Percentiles rank a stretch among this genome's conserved stretches.
Evolutionary conservation across 2,113 vertebrate species (phyloP).

Genomic region (Labrus mixtus): DNA sequence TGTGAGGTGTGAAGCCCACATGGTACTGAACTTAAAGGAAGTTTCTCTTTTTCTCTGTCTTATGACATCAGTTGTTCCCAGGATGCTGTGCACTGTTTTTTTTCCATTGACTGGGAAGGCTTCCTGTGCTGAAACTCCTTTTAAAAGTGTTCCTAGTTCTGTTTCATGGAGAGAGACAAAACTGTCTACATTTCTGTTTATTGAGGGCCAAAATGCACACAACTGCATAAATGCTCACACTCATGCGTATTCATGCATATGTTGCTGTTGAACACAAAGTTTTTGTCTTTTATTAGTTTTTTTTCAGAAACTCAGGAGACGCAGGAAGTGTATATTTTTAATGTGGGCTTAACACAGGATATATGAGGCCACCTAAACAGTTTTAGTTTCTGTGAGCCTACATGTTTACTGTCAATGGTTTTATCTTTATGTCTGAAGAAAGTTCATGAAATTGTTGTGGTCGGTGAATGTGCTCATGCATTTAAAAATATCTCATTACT

Average conservation of each 20-base stretch:
- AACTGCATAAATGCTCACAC: not conserved
- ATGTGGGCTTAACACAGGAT: too few species aligned
- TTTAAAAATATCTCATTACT: conserved; percentile 19
- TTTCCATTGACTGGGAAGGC: conserved; percentile 18
- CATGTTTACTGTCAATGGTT: not conserved
- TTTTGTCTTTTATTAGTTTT: not conserved
- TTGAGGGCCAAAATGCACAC: not conserved
- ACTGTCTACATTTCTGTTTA: conserved; percentile 3
- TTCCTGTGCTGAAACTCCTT: conserved; percentile 26
- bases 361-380: too few species aligned
- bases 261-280: not conserved
- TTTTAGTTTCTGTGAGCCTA: too few species aligned
- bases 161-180: not conserved
- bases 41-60: conserved; percentile 22
- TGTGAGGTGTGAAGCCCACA: not conserved
- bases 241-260: conserved; percentile 7
- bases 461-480: not conserved
- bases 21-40: not conserved
- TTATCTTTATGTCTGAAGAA: not conserved
- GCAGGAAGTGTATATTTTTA: not conserved
- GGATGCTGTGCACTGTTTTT: conserved; percentile 4
- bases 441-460: not conserved
- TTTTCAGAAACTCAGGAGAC: not conserved
- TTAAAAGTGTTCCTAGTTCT: not conserved
- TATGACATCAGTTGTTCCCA: conserved; percentile 38